phyloP scores from a whole-genome alignment of 2,797 vertebrate species.

The Xyrichtys novacula region DNA sequence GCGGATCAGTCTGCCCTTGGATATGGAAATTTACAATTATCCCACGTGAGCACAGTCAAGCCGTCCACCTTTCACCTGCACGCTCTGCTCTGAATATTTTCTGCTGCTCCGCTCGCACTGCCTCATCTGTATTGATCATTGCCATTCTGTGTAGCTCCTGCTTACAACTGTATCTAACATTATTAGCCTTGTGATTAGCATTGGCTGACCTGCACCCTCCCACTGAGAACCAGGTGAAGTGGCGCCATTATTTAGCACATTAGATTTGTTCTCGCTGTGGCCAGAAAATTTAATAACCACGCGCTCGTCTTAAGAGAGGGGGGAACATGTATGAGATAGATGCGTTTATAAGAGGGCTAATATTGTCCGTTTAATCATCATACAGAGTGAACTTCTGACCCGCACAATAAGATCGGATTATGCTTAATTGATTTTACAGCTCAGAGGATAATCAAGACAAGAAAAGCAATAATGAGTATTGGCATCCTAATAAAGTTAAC shows the following conservation, averaged over 20 bases:
- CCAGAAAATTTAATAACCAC: constrained; percentile 36
- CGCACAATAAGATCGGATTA: constrained; percentile 67
- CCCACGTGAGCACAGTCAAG: constrained; percentile 54
- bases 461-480: constrained; percentile 80
- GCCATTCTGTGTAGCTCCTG: constrained; percentile 35
- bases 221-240: constrained; percentile 47
- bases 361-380: constrained; percentile 45
- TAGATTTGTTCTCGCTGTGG: constrained; percentile 36
- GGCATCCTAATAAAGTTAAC: constrained; percentile 79
- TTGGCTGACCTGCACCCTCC: constrained; percentile 58
- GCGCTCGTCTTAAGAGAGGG: not conserved
- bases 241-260: constrained; percentile 47
- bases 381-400: constrained; percentile 66
- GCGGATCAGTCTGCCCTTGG: constrained; percentile 51
- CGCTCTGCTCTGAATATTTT: constrained; percentile 44
- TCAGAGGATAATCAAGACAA: constrained; percentile 81
- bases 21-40: constrained; percentile 67
- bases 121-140: constrained; percentile 55
- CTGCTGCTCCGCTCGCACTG: constrained; percentile 9
- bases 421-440: constrained; percentile 78
- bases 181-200: constrained; percentile 68
- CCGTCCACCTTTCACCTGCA: constrained; percentile 45
- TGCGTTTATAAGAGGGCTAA: constrained; percentile 7
- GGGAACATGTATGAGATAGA: constrained; percentile 7
- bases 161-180: constrained; percentile 53